Evolutionary conservation across 2,113 vertebrate species (phyloP), one percentile per base, ranked within the genome.

Genomic region (Rissa tridactyla): DNA sequence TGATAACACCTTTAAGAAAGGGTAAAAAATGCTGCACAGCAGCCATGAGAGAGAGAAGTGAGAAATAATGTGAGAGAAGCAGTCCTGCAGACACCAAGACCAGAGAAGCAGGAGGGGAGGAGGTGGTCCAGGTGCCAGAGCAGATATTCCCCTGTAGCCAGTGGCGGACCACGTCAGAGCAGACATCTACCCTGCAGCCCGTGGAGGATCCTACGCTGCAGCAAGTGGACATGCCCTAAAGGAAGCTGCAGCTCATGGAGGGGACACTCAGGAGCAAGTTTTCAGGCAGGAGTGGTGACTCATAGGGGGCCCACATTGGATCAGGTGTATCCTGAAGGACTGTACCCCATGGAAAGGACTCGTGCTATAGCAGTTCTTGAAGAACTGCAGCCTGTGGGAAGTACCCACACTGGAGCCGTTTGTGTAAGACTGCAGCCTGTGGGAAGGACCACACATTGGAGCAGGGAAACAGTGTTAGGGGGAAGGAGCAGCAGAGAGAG

Each of bases 391-490:
- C 42, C 15, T 3, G 8, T 40, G 27, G 44, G 11, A 80, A 72
- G 15, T 8, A 72, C 26, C 10, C 27, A 44, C 11, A 7, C 5
- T 54, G 25, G 4, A 68, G 9, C 21, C 30, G 21, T 75, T 75
- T 11, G 15, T 81, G n/a, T 69, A 86, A 29, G 17, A 61, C 27
- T 65, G 32, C 6, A 60, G 14, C 38, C 38, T 47, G 5, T 72
- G 23, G 17, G 29, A 79, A n/a, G 15, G 17, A n/a, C 5, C 4
- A 22, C 14, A 55, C 0, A 1, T 0, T 42, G 52, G 13, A 36
- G 18, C 4, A 71, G 3, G 12, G 18, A 40, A 52, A 60, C 10
- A 27, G 16, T 6, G 4, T 44, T 32, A 68, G 30, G 30, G 51
- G 13, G 30, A 71, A 77, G 6, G 7, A 34, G 25, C 13, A 66